Evolutionary conservation across 2,797 vertebrate genomes (phyloP), one percentile per base, ranked within the genome.

Genomic region (Cetoscarus ocellatus): DNA sequence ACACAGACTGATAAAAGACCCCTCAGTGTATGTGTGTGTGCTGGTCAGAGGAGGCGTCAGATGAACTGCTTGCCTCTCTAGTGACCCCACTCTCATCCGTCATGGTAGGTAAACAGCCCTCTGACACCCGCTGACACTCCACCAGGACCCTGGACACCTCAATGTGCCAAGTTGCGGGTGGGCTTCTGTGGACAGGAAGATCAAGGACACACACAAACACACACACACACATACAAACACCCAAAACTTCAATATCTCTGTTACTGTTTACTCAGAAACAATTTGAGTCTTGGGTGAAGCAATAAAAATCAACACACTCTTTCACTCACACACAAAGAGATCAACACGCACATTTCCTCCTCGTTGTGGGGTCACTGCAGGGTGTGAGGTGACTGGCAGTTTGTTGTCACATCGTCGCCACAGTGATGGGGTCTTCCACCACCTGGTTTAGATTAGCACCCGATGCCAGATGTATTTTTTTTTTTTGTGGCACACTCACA

Each of bases 41-140:
- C 15, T 70, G 67, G 68, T 77, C 72, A 67, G 73, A 70, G 76
- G 64, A 56, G 56, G 63, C 56, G 73, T 85, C 74, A 75, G 70
- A 85, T 72, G 81, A 86, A 81, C 88, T 67, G 85, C 77, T 85
- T 81, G 77, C 78, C 93, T 87, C 84, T 85, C 75, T 67, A 64
- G 80, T 85, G 86, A 92, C 93, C 93, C 92, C 90, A 91, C 89
- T 90, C 88, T 73, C 92, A 88, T 95, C 95, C 90, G 86, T 95
- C 93, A 87, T 84, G 86, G 89, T 91, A 79, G 80, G 48, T 70
- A 91, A 91, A 93, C 85, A 92, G 80, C 82, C 79, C 88, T 86
- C 89, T 92, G 88, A 92, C 91, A 93, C 91, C 82, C 80, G 90
- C 88, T 92, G 94, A 88, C 86, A 80, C 82, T 75, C 74, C 67